phyloP scores from a whole-genome alignment of 2,888 invertebrate genomes.

The Cheilosia impressa region DNA sequence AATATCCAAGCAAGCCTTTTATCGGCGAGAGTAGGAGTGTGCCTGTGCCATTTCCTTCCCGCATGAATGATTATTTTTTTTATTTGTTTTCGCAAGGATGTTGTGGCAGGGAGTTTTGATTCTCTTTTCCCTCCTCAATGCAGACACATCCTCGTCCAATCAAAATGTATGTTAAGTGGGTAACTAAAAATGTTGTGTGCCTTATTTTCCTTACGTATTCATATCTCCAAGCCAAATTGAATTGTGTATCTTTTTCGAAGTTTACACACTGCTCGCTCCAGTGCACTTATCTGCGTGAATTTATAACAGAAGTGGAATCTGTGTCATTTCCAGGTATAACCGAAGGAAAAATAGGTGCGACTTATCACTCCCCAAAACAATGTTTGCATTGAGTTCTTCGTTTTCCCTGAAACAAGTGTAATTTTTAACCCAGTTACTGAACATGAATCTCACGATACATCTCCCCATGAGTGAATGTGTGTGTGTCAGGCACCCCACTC shows the following conservation, averaged over 20 bases:
- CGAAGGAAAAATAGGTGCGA: slow-evolving; percentile 57
- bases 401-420: slow-evolving; percentile 61
- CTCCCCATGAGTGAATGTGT: neutral
- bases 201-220: neutral
- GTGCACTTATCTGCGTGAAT: slow-evolving; percentile 34
- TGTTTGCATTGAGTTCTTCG: slow-evolving; percentile 55
- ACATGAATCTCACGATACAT: slow-evolving; percentile 39
- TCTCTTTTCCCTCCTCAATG: neutral
- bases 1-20: slow-evolving; percentile 9
- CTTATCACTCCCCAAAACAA: slow-evolving; percentile 38
- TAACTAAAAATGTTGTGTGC: slow-evolving; percentile 7
- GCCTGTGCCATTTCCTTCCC: neutral
- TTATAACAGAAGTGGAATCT: slow-evolving; percentile 21
- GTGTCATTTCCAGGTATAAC: slow-evolving; percentile 57
- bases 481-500: slow-evolving; percentile 11
- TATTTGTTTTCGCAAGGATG: slow-evolving; percentile 4
- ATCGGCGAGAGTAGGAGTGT: neutral
- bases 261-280: neutral
- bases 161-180: slow-evolving; percentile 64
- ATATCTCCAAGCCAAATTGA: slow-evolving; percentile 55
- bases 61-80: neutral
- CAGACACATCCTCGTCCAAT: slow-evolving; percentile 40
- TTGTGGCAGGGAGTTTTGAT: neutral
- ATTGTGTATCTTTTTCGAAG: slow-evolving; percentile 36
- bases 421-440: slow-evolving; percentile 71